A percentile compares a stretch with the other conserved stretches of the same genome.
These are phyloP conservation scores for Apomyelois bistriatella DNA, from an alignment of 2,888 invertebrate genomes.

Conservation along the genomic window DNA sequence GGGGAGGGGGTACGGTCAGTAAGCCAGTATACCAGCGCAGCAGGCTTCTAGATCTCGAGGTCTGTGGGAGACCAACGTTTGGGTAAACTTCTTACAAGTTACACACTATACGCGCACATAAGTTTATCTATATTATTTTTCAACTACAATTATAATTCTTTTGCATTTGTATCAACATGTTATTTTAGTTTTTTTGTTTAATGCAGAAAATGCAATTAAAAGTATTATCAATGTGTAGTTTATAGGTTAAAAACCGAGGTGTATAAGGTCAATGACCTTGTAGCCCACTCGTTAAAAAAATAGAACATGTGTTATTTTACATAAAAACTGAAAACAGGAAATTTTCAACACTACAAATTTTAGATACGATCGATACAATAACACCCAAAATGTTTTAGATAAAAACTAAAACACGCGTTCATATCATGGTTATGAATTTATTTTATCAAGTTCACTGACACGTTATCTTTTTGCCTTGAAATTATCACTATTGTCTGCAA, in stretches of 20 bases:
- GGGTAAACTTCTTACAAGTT: conserved; percentile 57
- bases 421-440: conserved; percentile 32
- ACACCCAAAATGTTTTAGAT: background rate
- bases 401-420: conserved; percentile 1
- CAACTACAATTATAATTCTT: too few species aligned
- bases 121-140: too few species aligned
- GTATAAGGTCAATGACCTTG: too few species aligned
- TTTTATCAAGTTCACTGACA: conserved; percentile 69
- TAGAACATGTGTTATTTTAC: too few species aligned
- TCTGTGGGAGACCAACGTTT: conserved; percentile 57
- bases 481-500: conserved; percentile 51
- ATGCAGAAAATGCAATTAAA: too few species aligned
- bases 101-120: conserved; percentile 20
- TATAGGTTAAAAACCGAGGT: too few species aligned
- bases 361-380: background rate
- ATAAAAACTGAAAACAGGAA: too few species aligned
- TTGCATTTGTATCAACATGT: too few species aligned
- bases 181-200: too few species aligned
- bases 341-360: background rate
- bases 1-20: conserved; percentile 38
- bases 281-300: too few species aligned
- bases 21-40: conserved; percentile 45
- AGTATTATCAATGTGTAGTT: too few species aligned
- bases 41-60: conserved; percentile 39
- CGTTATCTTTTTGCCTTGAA: conserved; percentile 70